Evolutionary conservation across 64 coral and sea anemone species (phyloP), one percentile per base, ranked within the genome.

Genomic region (Montipora efflorescens): DNA sequence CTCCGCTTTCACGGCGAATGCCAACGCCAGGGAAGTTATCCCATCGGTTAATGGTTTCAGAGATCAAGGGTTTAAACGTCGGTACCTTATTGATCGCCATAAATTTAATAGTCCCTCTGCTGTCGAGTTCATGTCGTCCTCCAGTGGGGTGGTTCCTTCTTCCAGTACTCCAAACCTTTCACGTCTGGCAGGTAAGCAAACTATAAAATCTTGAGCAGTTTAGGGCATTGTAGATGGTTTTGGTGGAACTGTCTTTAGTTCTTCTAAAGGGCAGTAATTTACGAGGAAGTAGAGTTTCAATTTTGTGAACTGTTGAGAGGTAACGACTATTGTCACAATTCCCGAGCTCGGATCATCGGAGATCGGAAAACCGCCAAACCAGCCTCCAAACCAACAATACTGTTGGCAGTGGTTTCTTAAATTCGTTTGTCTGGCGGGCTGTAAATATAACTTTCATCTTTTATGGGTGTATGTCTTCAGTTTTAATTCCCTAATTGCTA

Each of bases 291-390:
- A 14, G 8, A 57, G 10, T 8, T 57, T 57, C 5, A 11, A 57
- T 8, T 57, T 57, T 57, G 28, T 28, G 28, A 28, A 28, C 25
- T 28, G 25, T 28, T 28, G 25, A 28, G 25, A 28, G 28, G 28
- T 28, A 28, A 28, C 28, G 28, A 28, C 28, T 28, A 28, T 28
- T 28, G 3, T 57, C 53, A 8, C 10, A 11, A 57, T 57, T 57
- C 6, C 53, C 10, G 53, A 57, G 53, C 10, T 57, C 28, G 28
- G 28, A 28, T 57, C 10, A 8, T 36, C 80, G 55, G 55, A 58
- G 18, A 18, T 15, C 81, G 81, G 28, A 59, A 83, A 83, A 83
- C 81, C 81, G 80, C 80, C 25, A 13, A 71, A 71, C 14, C 68
- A 8, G 28, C 28, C 28, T 28, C 28, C 5, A 71, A 4, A 7